A percentile compares a stretch with the other conserved stretches of the same genome.
phyloP scores from a whole-genome alignment of 2,888 invertebrate genomes.

The Drosophila macrothrix region DNA sequence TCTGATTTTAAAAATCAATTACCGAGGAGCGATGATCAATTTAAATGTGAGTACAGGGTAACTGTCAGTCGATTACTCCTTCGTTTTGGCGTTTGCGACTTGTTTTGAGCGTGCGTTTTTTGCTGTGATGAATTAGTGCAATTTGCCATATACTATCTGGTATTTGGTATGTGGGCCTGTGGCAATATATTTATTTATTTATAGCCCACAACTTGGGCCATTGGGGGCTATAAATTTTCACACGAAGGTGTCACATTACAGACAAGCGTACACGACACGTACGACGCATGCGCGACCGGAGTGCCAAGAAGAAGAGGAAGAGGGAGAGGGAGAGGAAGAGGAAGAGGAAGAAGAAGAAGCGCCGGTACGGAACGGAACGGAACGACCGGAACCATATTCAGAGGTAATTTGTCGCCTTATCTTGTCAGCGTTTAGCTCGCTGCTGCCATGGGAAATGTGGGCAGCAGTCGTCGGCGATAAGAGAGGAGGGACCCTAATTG shows the following conservation, averaged over 20 bases:
- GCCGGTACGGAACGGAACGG: constrained; percentile 8
- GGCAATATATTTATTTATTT: constrained; percentile 50
- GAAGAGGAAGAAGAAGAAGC: background rate
- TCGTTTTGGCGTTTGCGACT: background rate
- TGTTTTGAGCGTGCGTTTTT: constrained; percentile 11
- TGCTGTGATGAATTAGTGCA: constrained; percentile 70
- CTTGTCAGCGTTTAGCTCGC: constrained; percentile 70
- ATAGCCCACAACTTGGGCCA: constrained; percentile 42
- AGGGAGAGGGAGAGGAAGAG: too few species aligned
- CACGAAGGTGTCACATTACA: constrained; percentile 78
- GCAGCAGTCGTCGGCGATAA: constrained; percentile 50
- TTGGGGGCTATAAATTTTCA: constrained; percentile 73
- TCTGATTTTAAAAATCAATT: background rate
- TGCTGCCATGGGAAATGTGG: constrained; percentile 58
- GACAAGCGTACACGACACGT: constrained; percentile 61
- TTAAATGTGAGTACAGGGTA: constrained; percentile 3
- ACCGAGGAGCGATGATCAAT: background rate
- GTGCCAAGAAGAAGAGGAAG: constrained; percentile 2
- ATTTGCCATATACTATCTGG: constrained; percentile 63
- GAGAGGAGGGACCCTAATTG: constrained; percentile 36
- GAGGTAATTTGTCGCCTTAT: constrained; percentile 79
- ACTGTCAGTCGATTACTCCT: background rate
- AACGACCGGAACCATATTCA: constrained; percentile 61
- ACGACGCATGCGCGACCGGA: constrained; percentile 40
- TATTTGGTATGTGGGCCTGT: constrained; percentile 32